Conservation (phyloP, 2,113 vertebrate genomes). For the Rattus rattus region DNA sequence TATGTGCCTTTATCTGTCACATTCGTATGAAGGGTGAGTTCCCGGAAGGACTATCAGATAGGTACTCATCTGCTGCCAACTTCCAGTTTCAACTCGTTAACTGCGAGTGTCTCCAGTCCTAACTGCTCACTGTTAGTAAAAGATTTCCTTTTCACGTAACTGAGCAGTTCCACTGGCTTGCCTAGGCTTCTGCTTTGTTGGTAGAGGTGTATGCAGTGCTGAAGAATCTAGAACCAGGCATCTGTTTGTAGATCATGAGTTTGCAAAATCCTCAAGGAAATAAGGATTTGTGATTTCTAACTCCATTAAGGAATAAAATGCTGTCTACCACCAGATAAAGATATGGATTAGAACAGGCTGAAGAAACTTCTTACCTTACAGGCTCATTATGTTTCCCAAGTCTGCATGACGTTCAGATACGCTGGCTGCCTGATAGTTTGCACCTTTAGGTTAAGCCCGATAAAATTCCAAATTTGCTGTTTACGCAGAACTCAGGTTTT, state of each 20-base stretch:
- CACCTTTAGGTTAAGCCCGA: not conserved
- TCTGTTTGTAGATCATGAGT: not conserved
- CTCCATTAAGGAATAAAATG: not conserved
- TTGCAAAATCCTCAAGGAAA: not conserved
- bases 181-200: not conserved
- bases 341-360: not conserved
- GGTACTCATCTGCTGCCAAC: not conserved
- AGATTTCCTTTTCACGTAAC: not conserved
- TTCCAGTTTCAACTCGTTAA: not conserved
- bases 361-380: slow-evolving; percentile 23
- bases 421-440: not conserved
- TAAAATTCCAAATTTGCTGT: not conserved
- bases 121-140: not conserved
- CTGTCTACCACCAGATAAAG: not conserved
- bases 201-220: not conserved
- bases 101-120: not conserved
- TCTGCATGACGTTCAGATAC: not conserved
- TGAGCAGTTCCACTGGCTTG: not conserved
- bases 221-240: slow-evolving; percentile 15
- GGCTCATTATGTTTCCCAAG: not conserved
- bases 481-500: not conserved
- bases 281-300: slow-evolving; percentile 1
- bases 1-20: not conserved
- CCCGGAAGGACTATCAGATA: not conserved
- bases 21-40: slow-evolving; percentile 1